These are phyloP conservation scores for Palythoa grandiflora DNA, from an alignment of 92 coral and sea anemone genomes.

Conservation along the genomic window DNA sequence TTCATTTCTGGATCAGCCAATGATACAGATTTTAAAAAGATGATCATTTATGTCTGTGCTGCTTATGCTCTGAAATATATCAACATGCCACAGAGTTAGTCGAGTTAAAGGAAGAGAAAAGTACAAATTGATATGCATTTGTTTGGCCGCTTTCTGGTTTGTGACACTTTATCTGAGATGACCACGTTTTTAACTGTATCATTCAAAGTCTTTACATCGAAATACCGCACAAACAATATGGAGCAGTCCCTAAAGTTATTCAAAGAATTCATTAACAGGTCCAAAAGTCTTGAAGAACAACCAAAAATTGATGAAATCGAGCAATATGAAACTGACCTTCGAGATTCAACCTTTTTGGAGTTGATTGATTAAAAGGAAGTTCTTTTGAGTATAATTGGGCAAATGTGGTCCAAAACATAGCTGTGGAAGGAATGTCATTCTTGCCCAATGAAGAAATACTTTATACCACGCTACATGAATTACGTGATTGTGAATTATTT, in stretches of 20 bases:
- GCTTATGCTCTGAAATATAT: too few species aligned
- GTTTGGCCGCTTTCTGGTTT: too few species aligned
- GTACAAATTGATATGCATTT: too few species aligned
- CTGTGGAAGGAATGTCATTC: neutral
- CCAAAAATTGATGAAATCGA: too few species aligned
- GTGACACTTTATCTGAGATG: neutral
- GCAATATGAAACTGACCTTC: constrained; percentile 1
- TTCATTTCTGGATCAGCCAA: too few species aligned
- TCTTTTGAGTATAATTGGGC: neutral
- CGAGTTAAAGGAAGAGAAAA: too few species aligned
- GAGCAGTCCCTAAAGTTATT: too few species aligned
- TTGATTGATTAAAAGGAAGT: neutral
- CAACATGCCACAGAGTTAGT: too few species aligned
- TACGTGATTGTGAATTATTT: constrained; percentile 31
- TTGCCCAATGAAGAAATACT: constrained; percentile 25
- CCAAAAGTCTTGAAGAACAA: too few species aligned
- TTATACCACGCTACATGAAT: constrained; percentile 43
- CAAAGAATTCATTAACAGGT: neutral
- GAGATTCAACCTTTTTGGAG: neutral
- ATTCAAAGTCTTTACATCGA: neutral
- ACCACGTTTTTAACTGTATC: constrained; percentile 29
- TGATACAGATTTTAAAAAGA: too few species aligned
- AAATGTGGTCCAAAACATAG: neutral
- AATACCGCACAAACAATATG: too few species aligned
- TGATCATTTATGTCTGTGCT: too few species aligned